Base-by-base conservation (phyloP, 2,113 vertebrate species). In the Nerophis lumbriciformis region DNA sequence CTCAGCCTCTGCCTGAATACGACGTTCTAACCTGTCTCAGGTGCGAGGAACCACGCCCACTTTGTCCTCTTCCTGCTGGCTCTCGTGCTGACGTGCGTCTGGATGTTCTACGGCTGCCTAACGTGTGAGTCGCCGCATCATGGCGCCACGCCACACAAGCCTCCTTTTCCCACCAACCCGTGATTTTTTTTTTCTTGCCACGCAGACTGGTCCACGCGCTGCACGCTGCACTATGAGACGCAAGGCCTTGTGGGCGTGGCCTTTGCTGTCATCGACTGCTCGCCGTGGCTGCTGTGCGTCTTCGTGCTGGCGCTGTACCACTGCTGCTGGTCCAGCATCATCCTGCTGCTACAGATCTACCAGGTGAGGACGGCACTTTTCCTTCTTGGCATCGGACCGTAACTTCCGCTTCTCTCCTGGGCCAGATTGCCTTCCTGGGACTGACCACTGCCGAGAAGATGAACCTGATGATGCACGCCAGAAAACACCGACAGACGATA, bases 11-110 rank as follows among this genome's bases (percentile, higher is more conserved):
- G 7, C 39, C 37, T 55, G 13, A 35, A 57, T 9, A 4, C 59
- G 2, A 53, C 16, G 15, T 63, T 5, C 61, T 77, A 6, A 63
- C 36, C 11, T 69, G 5, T 63, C 75, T 9, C 65, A 99, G 96
- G 95, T 61, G 79, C 92, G 58, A 94, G 95, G 78, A 99, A 99
- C 81, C 95, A 98, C 77, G 85, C 73, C 61, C 95, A 90, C 85
- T 98, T 93, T 68, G 55, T 99, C 5, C 77, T 93, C 47, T 96
- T 99, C 59, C 87, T 98, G 52, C 16, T 86, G 50, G 92, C 91
- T 49, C 76, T 98, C 8, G 44, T 72, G 0, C 0, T 92, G 47
- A 85, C 92, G n/a, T 77, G 91, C 68, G 65, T 64, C 63, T 96
- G 92, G 91, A 88, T 94, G 85, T 85, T 94, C 36, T 92, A 93